phyloP scores from a whole-genome alignment of 2,888 invertebrate genomes.

The Synanthedon myopaeformis region DNA sequence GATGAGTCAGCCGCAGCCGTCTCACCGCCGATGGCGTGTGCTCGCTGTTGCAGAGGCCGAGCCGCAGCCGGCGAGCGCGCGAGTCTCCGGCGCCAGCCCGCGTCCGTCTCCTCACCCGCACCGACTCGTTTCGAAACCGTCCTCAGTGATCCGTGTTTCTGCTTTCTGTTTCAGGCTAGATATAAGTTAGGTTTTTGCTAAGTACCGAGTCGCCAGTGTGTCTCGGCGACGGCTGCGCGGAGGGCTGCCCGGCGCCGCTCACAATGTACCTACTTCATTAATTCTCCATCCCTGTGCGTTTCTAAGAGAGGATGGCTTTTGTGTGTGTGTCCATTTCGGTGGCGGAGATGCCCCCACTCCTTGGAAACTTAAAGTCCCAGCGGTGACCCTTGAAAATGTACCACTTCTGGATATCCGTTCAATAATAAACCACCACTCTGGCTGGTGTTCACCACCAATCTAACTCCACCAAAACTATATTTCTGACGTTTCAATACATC shows the following conservation, averaged over 20 bases:
- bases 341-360: too few relatives aligned
- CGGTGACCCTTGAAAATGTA: too few relatives aligned
- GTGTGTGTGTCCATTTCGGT: too few relatives aligned
- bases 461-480: too few relatives aligned
- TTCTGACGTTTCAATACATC: too few relatives aligned
- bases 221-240: slow-evolving; percentile 24
- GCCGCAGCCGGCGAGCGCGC: neutral
- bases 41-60: slow-evolving; percentile 15
- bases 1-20: slow-evolving; percentile 2
- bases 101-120: slow-evolving; percentile 12
- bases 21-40: slow-evolving; percentile 14
- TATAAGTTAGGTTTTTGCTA: slow-evolving; percentile 61
- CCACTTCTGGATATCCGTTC: too few relatives aligned
- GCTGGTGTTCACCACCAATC: too few relatives aligned
- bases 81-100: neutral
- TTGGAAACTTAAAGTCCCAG: too few relatives aligned
- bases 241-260: slow-evolving; percentile 22
- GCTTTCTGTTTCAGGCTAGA: slow-evolving; percentile 68
- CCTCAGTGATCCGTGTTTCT: slow-evolving; percentile 62
- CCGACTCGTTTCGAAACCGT: slow-evolving; percentile 5
- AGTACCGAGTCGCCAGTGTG: slow-evolving; percentile 22
- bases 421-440: too few relatives aligned
- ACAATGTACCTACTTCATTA: slow-evolving; percentile 51
- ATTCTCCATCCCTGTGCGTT: slow-evolving; percentile 4
- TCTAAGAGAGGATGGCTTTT: neutral